A percentile compares a stretch with the other conserved stretches of the same genome.
Evolutionary conservation across 2,113 vertebrate genomes (phyloP).

Genomic region (Petromus typicus): DNA sequence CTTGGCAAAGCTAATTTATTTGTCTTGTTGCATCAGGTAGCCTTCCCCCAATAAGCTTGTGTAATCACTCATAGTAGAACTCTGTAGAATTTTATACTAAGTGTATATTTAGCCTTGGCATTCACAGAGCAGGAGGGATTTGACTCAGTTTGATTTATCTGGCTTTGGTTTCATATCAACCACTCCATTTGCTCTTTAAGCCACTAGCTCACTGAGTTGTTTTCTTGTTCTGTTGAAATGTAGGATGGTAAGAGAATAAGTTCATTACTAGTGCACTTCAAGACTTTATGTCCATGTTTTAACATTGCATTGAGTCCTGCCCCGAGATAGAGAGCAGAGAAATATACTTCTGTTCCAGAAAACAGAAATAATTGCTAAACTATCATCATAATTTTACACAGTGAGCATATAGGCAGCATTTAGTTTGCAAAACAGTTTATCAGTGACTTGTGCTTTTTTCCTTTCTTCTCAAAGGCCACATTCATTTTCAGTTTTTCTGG

Average conservation of each 20-base stretch:
- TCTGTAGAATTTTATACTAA: background rate
- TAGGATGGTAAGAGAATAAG: background rate
- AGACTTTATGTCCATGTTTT: background rate
- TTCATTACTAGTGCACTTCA: background rate
- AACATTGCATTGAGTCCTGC: background rate
- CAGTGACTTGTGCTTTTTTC: background rate
- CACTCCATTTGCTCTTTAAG: background rate
- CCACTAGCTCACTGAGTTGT: background rate
- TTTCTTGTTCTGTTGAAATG: background rate
- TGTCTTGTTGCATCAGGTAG: background rate
- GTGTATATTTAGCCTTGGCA: background rate
- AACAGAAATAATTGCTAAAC: background rate
- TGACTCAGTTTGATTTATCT: background rate
- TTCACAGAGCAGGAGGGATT: background rate
- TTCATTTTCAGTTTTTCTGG: background rate
- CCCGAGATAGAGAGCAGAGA: background rate
- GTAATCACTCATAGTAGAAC: background rate
- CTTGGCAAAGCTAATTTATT: background rate
- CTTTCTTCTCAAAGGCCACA: background rate
- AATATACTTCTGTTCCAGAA: background rate
- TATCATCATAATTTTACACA: background rate
- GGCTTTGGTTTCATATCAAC: background rate
- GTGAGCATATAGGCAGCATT: background rate
- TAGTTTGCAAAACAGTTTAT: background rate
- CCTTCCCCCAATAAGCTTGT: background rate